A percentile compares a stretch with the other conserved stretches of the same genome.
Evolutionary conservation across 2,797 vertebrate species (phyloP).

Genomic region (Acrocephalus scirpaceus): DNA sequence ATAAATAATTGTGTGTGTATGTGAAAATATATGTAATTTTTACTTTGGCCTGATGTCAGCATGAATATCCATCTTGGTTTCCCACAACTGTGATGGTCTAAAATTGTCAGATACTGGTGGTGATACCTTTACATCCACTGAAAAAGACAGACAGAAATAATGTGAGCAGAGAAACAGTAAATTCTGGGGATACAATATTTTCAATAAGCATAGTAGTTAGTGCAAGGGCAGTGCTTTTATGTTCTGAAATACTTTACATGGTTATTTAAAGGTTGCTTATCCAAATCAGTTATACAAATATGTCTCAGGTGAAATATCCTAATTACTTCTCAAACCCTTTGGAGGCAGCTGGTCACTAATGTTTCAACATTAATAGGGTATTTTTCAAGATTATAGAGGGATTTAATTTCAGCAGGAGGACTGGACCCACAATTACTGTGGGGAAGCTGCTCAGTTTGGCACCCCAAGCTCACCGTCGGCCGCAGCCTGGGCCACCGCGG

Average conservation of each 20-base stretch:
- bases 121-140: slow-evolving; percentile 59
- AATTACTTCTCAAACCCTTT: neutral
- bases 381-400: neutral
- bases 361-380: neutral
- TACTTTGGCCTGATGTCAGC: slow-evolving; percentile 84
- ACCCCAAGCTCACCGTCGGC: slow-evolving; percentile 66
- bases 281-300: neutral
- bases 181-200: neutral
- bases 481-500: slow-evolving; percentile 64
- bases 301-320: neutral
- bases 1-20: neutral
- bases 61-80: slow-evolving; percentile 72
- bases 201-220: neutral
- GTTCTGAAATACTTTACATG: neutral
- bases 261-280: neutral
- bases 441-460: neutral
- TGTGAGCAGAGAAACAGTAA: neutral
- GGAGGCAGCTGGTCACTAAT: neutral
- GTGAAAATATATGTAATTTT: neutral
- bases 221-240: neutral
- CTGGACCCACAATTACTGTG: neutral
- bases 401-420: neutral
- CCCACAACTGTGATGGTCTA: slow-evolving; percentile 72
- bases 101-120: slow-evolving; percentile 75
- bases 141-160: slow-evolving; percentile 16